phyloP scores from a whole-genome alignment of 2,888 invertebrate species.

The Perithous albicinctus region DNA sequence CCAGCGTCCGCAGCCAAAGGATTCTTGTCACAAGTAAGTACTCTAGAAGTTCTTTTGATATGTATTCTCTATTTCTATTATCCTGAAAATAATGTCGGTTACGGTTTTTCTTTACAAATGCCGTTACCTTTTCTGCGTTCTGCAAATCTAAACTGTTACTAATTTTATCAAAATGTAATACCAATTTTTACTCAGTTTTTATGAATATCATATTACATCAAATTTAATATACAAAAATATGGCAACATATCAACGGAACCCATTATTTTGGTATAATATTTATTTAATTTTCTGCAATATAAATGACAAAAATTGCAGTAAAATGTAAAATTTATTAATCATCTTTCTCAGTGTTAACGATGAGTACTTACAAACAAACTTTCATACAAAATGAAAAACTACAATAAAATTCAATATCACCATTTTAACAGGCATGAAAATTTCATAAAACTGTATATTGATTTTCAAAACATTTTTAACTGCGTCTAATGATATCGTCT shows the following conservation, averaged over 20 bases:
- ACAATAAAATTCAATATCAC: neutral
- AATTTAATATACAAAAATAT: neutral
- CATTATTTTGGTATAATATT: too few relatives aligned
- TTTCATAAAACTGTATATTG: neutral
- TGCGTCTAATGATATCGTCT: neutral
- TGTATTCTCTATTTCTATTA: neutral
- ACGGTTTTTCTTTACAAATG: neutral
- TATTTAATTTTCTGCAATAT: too few relatives aligned
- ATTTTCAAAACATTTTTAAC: neutral
- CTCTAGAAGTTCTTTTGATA: neutral
- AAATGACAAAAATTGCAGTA: neutral
- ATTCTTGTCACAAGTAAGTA: constrained; percentile 25
- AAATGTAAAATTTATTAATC: neutral
- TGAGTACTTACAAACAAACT: too few relatives aligned
- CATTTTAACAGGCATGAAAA: neutral
- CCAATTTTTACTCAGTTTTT: neutral
- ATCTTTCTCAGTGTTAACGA: neutral
- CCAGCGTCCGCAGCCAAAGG: neutral
- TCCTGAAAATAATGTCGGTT: neutral
- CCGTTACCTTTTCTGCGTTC: neutral
- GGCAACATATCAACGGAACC: neutral
- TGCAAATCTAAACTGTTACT: neutral
- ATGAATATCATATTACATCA: neutral
- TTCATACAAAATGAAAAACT: too few relatives aligned
- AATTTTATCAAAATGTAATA: neutral